phyloP scores from a whole-genome alignment of 1,140 invertebrate genomes.

The Antheraea mylitta region DNA sequence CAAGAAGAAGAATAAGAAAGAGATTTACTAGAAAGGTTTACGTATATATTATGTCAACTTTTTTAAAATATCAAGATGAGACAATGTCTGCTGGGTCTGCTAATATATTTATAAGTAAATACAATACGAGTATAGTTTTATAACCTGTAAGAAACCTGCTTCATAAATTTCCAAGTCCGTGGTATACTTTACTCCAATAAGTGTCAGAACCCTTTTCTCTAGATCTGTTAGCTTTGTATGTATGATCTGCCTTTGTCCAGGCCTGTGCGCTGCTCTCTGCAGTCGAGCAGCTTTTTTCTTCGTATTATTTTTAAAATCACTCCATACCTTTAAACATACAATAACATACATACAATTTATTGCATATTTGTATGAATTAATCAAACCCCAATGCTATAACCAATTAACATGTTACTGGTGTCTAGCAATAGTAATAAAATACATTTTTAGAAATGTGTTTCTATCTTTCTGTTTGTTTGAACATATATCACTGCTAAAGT shows the following conservation, averaged over 20 bases:
- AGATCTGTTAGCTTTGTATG: conserved; percentile 19
- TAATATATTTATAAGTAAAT: too few relatives aligned
- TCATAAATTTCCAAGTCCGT: conserved; percentile 18
- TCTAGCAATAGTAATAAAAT: too few relatives aligned
- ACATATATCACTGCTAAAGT: too few relatives aligned
- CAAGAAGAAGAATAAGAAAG: too few relatives aligned
- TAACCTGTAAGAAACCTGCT: conserved; percentile 20
- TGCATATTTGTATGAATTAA: too few relatives aligned
- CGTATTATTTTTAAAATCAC: conserved; percentile 28
- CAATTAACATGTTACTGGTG: neutral
- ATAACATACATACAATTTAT: conserved; percentile 2
- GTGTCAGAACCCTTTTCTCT: conserved; percentile 20
- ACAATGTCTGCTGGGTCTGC: too few relatives aligned
- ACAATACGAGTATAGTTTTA: neutral
- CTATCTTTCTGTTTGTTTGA: too few relatives aligned
- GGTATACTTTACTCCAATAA: conserved; percentile 18
- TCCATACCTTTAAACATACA: conserved; percentile 25
- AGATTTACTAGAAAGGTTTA: too few relatives aligned
- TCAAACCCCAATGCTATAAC: neutral
- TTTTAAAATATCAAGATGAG: too few relatives aligned
- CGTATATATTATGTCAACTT: too few relatives aligned
- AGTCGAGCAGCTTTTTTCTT: conserved; percentile 22
- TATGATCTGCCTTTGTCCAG: conserved; percentile 17
- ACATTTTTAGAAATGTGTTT: too few relatives aligned
- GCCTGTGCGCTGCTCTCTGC: conserved; percentile 20